Conservation (phyloP, 2,797 vertebrate genomes). For the Gambelia wislizenii region DNA sequence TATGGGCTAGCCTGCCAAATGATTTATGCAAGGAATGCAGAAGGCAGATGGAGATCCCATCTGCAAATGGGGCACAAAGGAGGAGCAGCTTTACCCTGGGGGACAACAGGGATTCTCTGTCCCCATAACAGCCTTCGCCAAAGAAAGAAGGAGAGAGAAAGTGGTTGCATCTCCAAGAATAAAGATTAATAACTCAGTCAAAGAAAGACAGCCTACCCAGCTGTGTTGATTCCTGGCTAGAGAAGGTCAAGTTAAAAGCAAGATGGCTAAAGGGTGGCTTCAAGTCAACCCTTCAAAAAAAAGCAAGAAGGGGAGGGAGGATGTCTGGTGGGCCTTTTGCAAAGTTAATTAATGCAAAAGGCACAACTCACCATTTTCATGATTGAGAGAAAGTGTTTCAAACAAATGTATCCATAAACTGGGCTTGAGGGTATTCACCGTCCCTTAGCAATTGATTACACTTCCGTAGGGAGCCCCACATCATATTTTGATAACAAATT, state of each 20-base stretch:
- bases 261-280: neutral
- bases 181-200: neutral
- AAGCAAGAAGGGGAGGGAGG: neutral
- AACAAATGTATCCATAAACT: neutral
- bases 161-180: neutral
- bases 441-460: neutral
- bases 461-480: neutral
- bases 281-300: neutral
- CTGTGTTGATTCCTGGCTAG: neutral
- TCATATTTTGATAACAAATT: neutral
- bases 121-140: neutral
- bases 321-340: neutral
- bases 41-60: neutral
- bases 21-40: conserved; percentile 5
- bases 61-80: neutral
- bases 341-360: neutral
- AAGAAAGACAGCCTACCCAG: neutral
- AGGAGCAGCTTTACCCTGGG: neutral
- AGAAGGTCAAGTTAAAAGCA: neutral
- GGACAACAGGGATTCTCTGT: neutral
- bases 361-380: neutral
- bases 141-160: neutral
- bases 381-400: neutral
- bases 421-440: too few species aligned
- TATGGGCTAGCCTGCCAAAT: neutral